A percentile compares a stretch with the other conserved stretches of the same genome.
Evolutionary conservation across 2,797 vertebrate species (phyloP).

Genomic region (Acestrorhynchus altus): DNA sequence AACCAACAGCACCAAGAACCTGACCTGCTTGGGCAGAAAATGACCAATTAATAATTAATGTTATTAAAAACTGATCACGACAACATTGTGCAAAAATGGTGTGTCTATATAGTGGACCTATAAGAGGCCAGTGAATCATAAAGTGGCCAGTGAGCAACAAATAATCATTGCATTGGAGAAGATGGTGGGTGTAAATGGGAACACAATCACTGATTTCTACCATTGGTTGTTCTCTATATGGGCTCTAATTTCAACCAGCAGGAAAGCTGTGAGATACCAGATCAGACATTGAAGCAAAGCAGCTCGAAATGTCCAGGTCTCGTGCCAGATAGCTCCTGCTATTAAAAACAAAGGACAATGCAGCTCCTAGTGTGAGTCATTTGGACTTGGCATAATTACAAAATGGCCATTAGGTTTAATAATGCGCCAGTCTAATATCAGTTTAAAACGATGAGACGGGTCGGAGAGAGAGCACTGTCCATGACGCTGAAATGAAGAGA

Average conservation of each 20-base stretch:
- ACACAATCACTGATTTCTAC: neutral
- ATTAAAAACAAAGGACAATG: neutral
- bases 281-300: neutral
- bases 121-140: too few species aligned
- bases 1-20: too few species aligned
- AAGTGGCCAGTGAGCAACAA: too few species aligned
- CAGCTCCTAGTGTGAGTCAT: constrained; percentile 11
- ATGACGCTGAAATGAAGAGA: neutral
- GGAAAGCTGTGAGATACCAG: neutral
- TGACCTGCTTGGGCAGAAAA: too few species aligned
- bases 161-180: too few species aligned
- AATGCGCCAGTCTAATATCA: constrained; percentile 7
- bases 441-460: neutral
- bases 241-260: neutral
- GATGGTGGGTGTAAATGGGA: neutral
- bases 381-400: constrained; percentile 17
- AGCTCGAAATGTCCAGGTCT: neutral
- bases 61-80: too few species aligned
- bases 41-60: too few species aligned
- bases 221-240: neutral
- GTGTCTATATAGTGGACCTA: too few species aligned
- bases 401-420: constrained; percentile 25
- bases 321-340: neutral
- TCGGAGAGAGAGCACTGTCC: neutral
- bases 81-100: too few species aligned